These are phyloP conservation scores for Camelus bactrianus DNA, from an alignment of 2,113 vertebrate genomes.

Conservation along the genomic window DNA sequence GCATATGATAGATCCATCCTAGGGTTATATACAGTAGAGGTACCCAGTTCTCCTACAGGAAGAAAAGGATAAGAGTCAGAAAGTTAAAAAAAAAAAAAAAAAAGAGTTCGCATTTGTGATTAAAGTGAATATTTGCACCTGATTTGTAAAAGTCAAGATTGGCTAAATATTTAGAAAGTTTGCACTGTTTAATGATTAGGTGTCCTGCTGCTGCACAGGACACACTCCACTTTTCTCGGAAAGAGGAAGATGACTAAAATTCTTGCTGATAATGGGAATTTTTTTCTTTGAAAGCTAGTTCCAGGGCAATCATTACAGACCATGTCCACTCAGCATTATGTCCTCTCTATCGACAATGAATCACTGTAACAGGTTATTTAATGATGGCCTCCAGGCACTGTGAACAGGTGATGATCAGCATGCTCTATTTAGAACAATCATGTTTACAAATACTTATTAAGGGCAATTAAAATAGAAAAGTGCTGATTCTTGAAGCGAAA, in stretches of 20 bases:
- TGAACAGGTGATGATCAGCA: background rate
- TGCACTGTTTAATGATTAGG: background rate
- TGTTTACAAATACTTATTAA: constrained; percentile 25
- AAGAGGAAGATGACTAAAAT: background rate
- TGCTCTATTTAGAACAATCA: background rate
- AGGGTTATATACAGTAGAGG: background rate
- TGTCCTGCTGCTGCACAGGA: fast-evolving
- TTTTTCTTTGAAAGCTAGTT: background rate
- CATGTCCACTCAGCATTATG: background rate
- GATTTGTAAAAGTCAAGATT: background rate
- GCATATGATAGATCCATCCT: background rate
- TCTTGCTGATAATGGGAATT: background rate
- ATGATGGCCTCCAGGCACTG: background rate
- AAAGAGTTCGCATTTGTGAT: background rate
- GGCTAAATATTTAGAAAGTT: background rate
- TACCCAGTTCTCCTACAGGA: background rate
- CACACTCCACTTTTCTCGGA: background rate
- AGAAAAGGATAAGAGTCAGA: background rate
- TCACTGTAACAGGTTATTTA: background rate
- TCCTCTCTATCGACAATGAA: fast-evolving
- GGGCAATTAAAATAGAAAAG: constrained; percentile 12
- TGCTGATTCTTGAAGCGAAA: constrained; percentile 34
- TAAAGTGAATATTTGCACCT: background rate
- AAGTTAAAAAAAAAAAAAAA: background rate
- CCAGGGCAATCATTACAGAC: background rate